These are phyloP conservation scores for Arrhamphus sclerolepis DNA, from an alignment of 2,797 vertebrate species.

Conservation along the genomic window DNA sequence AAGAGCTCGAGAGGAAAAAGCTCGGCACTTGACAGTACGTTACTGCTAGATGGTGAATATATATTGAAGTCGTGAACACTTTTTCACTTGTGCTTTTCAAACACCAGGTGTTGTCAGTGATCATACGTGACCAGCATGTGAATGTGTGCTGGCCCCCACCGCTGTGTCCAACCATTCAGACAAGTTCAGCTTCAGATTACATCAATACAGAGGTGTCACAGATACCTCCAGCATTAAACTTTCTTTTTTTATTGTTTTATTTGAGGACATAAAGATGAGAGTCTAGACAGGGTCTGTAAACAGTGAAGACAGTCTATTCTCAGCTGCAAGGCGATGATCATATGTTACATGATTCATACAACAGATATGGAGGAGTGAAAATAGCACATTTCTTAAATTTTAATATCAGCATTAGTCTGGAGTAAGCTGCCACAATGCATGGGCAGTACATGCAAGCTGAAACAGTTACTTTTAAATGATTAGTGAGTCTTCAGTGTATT, in stretches of 20 bases:
- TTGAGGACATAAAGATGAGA: slow-evolving; percentile 64
- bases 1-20: slow-evolving; percentile 7
- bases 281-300: slow-evolving; percentile 44
- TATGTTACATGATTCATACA: slow-evolving; percentile 54
- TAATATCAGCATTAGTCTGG: not conserved
- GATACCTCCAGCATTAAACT: slow-evolving; percentile 63
- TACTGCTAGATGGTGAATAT: slow-evolving; percentile 33
- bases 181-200: slow-evolving; percentile 47
- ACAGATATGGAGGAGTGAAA: slow-evolving; percentile 42
- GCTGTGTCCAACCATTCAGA: too few relatives aligned
- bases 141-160: slow-evolving; percentile 17
- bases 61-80: slow-evolving; percentile 34
- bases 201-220: slow-evolving; percentile 50
- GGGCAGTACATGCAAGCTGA: not conserved
- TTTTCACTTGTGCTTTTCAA: slow-evolving; percentile 4
- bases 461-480: not conserved
- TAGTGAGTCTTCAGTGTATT: not conserved
- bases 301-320: slow-evolving; percentile 54
- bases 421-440: not conserved
- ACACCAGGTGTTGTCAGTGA: slow-evolving; percentile 7
- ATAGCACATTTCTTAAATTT: slow-evolving; percentile 11
- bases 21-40: slow-evolving; percentile 1
- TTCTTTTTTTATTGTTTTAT: too few relatives aligned
- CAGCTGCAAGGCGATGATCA: slow-evolving; percentile 43
- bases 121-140: slow-evolving; percentile 30